phyloP scores from a whole-genome alignment of 2,113 vertebrate genomes.

The Ceyx cyanopectus region DNA sequence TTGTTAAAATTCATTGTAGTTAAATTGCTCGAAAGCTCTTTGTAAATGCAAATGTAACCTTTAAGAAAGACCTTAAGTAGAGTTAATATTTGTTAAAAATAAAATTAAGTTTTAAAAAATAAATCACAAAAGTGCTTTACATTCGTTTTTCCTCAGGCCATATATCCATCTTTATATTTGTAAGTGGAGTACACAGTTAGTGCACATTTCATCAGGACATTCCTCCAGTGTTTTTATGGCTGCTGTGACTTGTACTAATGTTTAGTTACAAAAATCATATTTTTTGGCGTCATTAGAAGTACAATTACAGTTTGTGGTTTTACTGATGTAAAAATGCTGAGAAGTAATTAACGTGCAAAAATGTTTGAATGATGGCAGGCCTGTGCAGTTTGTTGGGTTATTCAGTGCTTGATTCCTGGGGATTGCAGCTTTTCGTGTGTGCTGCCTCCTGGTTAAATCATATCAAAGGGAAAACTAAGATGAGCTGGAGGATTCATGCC shows the following conservation, averaged over 20 bases:
- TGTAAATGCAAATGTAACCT: conserved; percentile 79
- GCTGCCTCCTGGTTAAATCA: background rate
- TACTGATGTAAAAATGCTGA: background rate
- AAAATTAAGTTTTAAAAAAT: conserved; percentile 51
- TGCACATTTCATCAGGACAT: conserved; percentile 42
- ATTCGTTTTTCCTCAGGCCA: conserved; percentile 55
- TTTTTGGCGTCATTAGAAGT: background rate
- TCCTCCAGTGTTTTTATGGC: conserved; percentile 2
- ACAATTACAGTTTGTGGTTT: background rate
- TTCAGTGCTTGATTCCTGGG: background rate
- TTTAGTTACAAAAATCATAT: background rate
- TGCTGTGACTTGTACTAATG: background rate
- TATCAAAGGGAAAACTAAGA: conserved; percentile 31
- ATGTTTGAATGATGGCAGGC: background rate
- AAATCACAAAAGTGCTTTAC: conserved; percentile 28
- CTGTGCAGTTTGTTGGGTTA: background rate
- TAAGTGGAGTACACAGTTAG: conserved; percentile 25
- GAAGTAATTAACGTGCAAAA: background rate
- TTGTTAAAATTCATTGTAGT: conserved; percentile 73
- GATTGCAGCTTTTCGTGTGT: background rate
- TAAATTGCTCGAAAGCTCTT: conserved; percentile 74
- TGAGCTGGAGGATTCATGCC: background rate
- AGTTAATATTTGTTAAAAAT: conserved; percentile 80
- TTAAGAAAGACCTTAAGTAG: conserved; percentile 60
- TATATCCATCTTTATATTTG: conserved; percentile 50